These are phyloP conservation scores for Sesamia nonagrioides DNA, from an alignment of 1,140 invertebrate genomes.

Conservation along the genomic window DNA sequence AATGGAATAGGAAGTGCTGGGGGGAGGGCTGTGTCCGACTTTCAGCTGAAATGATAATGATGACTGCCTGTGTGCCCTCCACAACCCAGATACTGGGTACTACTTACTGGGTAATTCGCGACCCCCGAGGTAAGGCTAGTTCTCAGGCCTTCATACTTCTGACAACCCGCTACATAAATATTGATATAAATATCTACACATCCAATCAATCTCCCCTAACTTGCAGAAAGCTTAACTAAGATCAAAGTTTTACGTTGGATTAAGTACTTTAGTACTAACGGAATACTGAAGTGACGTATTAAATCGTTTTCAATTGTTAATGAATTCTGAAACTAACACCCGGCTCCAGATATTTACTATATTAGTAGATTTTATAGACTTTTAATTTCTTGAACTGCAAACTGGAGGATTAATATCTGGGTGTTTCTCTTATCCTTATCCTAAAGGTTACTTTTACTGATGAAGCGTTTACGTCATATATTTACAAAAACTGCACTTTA, in stretches of 20 bases:
- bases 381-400: neutral
- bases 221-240: neutral
- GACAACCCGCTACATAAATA: neutral
- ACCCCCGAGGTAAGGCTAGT: neutral
- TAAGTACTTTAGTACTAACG: neutral
- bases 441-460: no score
- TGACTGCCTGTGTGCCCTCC: no score
- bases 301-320: conserved; percentile 23
- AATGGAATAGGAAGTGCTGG: no score
- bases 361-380: neutral
- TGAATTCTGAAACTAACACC: conserved; percentile 1
- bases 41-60: no score
- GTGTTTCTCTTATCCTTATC: no score
- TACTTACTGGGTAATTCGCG: no score
- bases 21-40: no score
- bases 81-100: no score
- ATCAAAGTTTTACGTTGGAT: conserved; percentile 7
- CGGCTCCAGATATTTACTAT: neutral
- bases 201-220: neutral
- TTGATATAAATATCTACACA: neutral
- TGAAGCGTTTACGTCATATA: no score
- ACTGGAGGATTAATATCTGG: no score
- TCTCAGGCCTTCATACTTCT: no score
- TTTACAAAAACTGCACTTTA: no score
- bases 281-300: conserved; percentile 6